These are phyloP conservation scores for Amphimedon queenslandica DNA, from an alignment of 37 sponge, comb jelly and placozoan genomes.

Conservation along the genomic window DNA sequence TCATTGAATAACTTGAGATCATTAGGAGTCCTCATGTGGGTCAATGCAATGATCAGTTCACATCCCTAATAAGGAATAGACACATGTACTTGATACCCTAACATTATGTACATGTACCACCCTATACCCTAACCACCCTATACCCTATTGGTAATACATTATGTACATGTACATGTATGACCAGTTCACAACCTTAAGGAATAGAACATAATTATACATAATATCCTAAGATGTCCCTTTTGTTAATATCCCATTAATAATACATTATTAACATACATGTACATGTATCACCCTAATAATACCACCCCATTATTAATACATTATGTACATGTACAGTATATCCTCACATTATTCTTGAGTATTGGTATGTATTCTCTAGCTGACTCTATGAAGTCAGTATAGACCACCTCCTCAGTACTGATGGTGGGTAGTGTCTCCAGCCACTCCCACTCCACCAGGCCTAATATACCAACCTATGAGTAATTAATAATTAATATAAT, in stretches of 20 bases:
- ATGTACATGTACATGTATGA: not conserved
- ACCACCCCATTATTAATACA: not conserved
- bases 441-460: conserved; percentile 81
- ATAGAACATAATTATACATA: too few relatives aligned
- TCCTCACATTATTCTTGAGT: conserved; percentile 35
- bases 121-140: too few relatives aligned
- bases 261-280: conserved; percentile 11
- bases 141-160: too few relatives aligned
- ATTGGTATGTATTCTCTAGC: conserved; percentile 36
- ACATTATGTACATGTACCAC: not conserved
- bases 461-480: conserved; percentile 72
- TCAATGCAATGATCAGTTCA: conserved; percentile 77
- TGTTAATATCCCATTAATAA: too few relatives aligned
- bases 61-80: conserved; percentile 26
- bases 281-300: not conserved
- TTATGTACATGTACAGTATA: conserved; percentile 5
- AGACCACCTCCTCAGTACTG: conserved; percentile 45
- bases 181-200: too few relatives aligned
- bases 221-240: too few relatives aligned
- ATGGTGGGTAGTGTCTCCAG: conserved; percentile 64
- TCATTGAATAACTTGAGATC: conserved; percentile 52
- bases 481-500: too few relatives aligned
- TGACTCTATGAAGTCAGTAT: conserved; percentile 61
- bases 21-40: conserved; percentile 80
- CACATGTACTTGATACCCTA: not conserved